Conservation (phyloP, 1,140 invertebrate species). For the Parapsyche elsis region DNA sequence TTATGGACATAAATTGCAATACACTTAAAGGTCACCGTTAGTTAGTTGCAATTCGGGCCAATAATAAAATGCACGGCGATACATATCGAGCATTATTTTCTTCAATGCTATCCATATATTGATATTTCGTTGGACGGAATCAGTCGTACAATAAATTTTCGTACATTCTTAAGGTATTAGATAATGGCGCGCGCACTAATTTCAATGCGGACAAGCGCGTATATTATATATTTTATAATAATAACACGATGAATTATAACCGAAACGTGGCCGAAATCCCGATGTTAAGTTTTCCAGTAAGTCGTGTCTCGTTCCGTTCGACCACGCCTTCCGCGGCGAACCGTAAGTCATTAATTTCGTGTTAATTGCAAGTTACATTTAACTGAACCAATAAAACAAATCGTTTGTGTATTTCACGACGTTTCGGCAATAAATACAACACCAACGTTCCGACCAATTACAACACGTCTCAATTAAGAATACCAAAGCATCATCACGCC, state of each 20-base stretch:
- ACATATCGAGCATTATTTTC: neutral
- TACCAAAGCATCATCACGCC: neutral
- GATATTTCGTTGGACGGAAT: no score
- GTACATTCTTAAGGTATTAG: neutral
- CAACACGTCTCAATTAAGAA: constrained; percentile 37
- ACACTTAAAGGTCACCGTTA: neutral
- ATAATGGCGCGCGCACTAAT: neutral
- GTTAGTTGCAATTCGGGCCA: neutral
- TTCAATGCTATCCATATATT: neutral
- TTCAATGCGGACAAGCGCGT: neutral
- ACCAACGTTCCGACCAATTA: constrained; percentile 6
- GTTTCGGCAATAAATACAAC: constrained; percentile 39
- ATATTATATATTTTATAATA: neutral
- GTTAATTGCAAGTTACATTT: constrained; percentile 41
- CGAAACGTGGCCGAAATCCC: constrained; percentile 11
- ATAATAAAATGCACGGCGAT: constrained; percentile 1
- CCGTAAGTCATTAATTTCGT: constrained; percentile 38
- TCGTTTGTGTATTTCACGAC: constrained; percentile 40
- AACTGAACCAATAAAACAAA: constrained; percentile 39
- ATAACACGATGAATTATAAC: constrained; percentile 34
- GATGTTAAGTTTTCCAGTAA: neutral
- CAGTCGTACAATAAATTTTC: no score
- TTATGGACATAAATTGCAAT: constrained; percentile 21
- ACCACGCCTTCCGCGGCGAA: constrained; percentile 5
- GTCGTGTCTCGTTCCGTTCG: constrained; percentile 13